Percentiles rank a stretch among this genome's conserved stretches.
Conservation (phyloP, 1,140 invertebrate genomes). For the Aphis craccivora region DNA sequence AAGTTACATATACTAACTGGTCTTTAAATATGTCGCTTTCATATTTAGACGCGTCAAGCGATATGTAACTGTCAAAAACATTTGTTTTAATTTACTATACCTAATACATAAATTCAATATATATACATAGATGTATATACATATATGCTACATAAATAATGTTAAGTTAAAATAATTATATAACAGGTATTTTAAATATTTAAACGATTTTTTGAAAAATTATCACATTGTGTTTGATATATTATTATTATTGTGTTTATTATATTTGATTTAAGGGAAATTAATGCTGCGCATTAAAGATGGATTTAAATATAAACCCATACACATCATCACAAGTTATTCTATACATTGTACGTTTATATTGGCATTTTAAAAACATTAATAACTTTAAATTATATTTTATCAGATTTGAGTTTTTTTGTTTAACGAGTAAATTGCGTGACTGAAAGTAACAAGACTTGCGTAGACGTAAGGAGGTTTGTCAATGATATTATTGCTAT, state of each 20-base stretch:
- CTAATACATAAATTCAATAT: background rate
- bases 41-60: background rate
- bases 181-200: background rate
- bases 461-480: background rate
- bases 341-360: background rate
- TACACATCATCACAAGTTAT: background rate
- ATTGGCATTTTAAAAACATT: background rate
- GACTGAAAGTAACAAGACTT: no score
- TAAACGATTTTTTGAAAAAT: background rate
- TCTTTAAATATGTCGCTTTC: conserved; percentile 15
- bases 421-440: background rate
- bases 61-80: background rate
- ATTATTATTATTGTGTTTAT: no score
- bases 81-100: conserved; percentile 7
- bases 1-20: background rate
- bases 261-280: no score
- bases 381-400: conserved; percentile 16
- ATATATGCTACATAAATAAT: background rate
- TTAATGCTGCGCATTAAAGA: background rate
- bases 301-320: background rate
- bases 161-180: background rate
- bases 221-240: background rate
- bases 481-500: background rate
- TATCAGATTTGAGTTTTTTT: background rate
- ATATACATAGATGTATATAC: no score